Percentiles rank a stretch among this genome's conserved stretches.
These are phyloP conservation scores for Watsonalla binaria DNA, from an alignment of 2,888 invertebrate genomes.

Conservation along the genomic window DNA sequence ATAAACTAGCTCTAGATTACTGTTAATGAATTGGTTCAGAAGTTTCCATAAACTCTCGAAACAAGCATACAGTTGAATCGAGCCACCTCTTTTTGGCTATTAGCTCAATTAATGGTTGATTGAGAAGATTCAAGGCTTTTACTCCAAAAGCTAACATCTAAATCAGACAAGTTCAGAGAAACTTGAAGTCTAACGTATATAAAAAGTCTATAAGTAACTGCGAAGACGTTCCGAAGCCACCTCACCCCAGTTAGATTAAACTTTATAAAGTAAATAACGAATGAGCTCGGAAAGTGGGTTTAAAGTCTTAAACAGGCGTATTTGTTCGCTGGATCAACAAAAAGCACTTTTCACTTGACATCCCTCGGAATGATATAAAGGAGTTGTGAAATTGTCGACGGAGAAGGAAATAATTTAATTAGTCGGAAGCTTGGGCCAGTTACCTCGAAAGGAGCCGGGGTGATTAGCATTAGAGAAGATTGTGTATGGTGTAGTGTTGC, in stretches of 20 bases:
- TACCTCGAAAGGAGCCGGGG: not conserved
- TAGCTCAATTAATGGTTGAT: too few species aligned
- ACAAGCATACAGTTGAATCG: too few species aligned
- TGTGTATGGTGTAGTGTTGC: not conserved
- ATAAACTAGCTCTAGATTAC: too few species aligned
- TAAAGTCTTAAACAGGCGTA: not conserved
- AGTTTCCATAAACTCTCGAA: too few species aligned
- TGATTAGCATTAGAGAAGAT: not conserved
- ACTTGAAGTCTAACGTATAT: too few species aligned
- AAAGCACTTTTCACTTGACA: slow-evolving; percentile 11
- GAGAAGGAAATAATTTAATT: slow-evolving; percentile 19
- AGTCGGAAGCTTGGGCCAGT: slow-evolving; percentile 7
- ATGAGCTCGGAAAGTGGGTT: not conserved
- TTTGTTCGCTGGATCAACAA: not conserved
- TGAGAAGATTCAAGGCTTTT: too few species aligned
- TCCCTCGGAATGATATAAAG: slow-evolving; percentile 20
- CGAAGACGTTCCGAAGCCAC: not conserved
- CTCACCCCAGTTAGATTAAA: not conserved
- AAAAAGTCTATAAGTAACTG: not conserved
- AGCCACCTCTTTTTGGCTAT: too few species aligned
- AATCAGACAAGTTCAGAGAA: too few species aligned
- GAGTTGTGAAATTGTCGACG: slow-evolving; percentile 17
- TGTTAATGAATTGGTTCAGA: too few species aligned
- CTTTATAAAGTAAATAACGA: slow-evolving; percentile 1
- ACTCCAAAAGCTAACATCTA: too few species aligned